A percentile compares a stretch with the other conserved stretches of the same genome.
Evolutionary conservation across 2,797 vertebrate genomes (phyloP).

Genomic region (Vespertilio murinus): DNA sequence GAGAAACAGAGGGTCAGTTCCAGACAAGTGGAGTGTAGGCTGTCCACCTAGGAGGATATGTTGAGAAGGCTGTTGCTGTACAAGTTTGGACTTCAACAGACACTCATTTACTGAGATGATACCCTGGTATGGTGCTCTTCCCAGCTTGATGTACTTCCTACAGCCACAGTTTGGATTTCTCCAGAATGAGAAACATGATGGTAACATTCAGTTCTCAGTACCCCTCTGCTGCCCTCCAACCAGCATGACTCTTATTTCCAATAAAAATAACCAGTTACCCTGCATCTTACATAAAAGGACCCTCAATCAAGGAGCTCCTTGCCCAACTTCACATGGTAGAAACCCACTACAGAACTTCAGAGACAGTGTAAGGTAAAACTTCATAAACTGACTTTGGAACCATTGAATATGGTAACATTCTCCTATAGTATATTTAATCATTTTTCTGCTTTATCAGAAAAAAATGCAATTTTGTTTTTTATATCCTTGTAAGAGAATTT

Average conservation of each 20-base stretch:
- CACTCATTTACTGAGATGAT: neutral
- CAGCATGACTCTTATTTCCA: neutral
- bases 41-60: neutral
- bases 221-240: neutral
- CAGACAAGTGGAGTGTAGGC: neutral
- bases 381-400: neutral
- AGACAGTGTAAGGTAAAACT: neutral
- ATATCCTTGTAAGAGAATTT: neutral
- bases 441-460: neutral
- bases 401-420: neutral
- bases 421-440: slow-evolving; percentile 12
- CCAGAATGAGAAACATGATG: neutral
- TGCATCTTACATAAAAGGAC: neutral
- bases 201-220: neutral
- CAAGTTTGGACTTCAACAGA: neutral
- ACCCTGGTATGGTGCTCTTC: neutral
- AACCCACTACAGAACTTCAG: neutral
- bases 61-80: neutral
- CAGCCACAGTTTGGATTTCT: neutral
- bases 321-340: neutral
- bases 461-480: slow-evolving; percentile 15
- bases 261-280: neutral
- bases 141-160: neutral
- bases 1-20: neutral
- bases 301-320: neutral